A percentile compares a stretch with the other conserved stretches of the same genome.
These are phyloP conservation scores for Paratrypauchen microcephalus DNA, from an alignment of 2,797 vertebrate species.

Conservation along the genomic window DNA sequence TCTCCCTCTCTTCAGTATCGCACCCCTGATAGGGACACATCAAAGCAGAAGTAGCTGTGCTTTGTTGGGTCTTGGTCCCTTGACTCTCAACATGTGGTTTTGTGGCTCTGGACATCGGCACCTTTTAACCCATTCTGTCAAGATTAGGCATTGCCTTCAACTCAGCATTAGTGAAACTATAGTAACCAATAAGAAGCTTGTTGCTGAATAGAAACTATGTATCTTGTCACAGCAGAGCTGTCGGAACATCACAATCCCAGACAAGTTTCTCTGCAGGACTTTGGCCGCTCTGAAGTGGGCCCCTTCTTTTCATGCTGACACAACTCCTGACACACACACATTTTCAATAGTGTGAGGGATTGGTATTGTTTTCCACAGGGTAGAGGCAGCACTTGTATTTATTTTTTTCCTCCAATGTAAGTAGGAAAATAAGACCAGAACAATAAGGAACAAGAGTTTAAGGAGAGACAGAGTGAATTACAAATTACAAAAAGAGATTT, in stretches of 20 bases:
- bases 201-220: slow-evolving; percentile 99
- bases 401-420: slow-evolving; percentile 75
- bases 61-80: slow-evolving; percentile 91
- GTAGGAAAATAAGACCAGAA: slow-evolving; percentile 75
- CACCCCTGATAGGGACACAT: slow-evolving; percentile 84
- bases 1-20: slow-evolving; percentile 79
- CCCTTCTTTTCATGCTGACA: slow-evolving; percentile 85
- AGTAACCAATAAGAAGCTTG: slow-evolving; percentile 99
- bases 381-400: slow-evolving; percentile 59
- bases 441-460: slow-evolving; percentile 67
- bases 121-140: slow-evolving; percentile 99
- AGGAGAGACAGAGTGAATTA: slow-evolving; percentile 44
- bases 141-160: slow-evolving; percentile 97
- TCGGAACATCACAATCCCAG: slow-evolving; percentile 86
- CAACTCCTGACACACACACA: slow-evolving; percentile 65
- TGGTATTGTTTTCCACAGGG: slow-evolving; percentile 79
- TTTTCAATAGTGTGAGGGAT: slow-evolving; percentile 71
- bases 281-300: slow-evolving; percentile 86
- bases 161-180: slow-evolving; percentile 99
- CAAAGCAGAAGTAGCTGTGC: slow-evolving; percentile 85
- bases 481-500: slow-evolving; percentile 45
- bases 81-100: slow-evolving; percentile 99
- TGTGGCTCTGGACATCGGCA: slow-evolving; percentile 94
- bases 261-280: slow-evolving; percentile 92
- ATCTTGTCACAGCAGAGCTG: slow-evolving; percentile 97